Percentiles rank a stretch among this genome's conserved stretches.
Conservation (phyloP, 2,888 invertebrate genomes). For the Tetanocera ferruginea region DNA sequence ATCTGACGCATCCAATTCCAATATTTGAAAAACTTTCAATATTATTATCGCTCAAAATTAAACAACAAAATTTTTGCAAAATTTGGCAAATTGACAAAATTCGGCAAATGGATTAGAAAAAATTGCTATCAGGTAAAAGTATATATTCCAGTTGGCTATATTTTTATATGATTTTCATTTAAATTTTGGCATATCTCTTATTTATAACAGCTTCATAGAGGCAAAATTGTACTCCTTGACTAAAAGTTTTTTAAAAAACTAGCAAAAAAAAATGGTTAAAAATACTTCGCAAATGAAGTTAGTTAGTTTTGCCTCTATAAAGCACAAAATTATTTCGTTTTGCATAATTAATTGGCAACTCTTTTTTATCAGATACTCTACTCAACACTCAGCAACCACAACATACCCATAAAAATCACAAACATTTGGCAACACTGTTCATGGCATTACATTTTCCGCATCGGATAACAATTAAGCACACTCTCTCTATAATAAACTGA, state of each 20-base stretch:
- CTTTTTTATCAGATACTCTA: not conserved
- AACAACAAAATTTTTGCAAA: not conserved
- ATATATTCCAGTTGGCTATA: not conserved
- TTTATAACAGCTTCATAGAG: not conserved
- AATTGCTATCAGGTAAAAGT: not conserved
- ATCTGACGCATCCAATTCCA: no score
- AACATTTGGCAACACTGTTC: not conserved
- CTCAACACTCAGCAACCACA: slow-evolving; percentile 18
- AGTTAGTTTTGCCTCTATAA: not conserved
- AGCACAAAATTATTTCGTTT: not conserved
- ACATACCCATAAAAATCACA: not conserved
- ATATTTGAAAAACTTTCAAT: not conserved
- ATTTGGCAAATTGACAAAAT: not conserved
- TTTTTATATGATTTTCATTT: not conserved
- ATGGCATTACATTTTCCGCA: no score
- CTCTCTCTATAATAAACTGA: no score
- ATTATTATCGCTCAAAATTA: not conserved
- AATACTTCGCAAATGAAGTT: not conserved
- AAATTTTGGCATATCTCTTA: not conserved
- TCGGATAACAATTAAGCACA: no score
- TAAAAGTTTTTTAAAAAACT: no score
- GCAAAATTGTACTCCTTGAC: no score
- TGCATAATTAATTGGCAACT: not conserved
- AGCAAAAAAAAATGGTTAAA: no score
- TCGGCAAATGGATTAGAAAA: not conserved